phyloP scores from a whole-genome alignment of 2,797 vertebrate genomes.

The Sebastes trivittatus region DNA sequence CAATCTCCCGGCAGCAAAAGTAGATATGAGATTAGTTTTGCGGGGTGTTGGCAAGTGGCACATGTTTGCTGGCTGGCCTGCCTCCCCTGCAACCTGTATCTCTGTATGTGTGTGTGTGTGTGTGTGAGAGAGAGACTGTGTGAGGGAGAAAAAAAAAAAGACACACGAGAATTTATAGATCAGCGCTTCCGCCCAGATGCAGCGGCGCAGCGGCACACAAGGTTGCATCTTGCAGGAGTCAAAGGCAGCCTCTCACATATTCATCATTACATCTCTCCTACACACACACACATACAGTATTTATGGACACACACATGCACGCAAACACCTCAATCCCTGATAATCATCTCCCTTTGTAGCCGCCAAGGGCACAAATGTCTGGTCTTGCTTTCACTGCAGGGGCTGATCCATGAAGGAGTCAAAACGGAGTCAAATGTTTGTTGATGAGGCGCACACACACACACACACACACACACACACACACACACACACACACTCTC shows the following conservation, averaged over 20 bases:
- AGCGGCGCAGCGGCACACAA: constrained; percentile 43
- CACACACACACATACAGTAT: constrained; percentile 16
- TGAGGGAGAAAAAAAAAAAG: not conserved
- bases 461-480: not conserved
- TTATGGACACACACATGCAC: constrained; percentile 11
- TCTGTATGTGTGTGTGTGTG: constrained; percentile 25
- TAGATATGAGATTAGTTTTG: constrained; percentile 71
- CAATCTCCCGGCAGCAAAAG: constrained; percentile 63
- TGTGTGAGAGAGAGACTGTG: constrained; percentile 12
- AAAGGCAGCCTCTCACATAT: constrained; percentile 58
- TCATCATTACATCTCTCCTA: constrained; percentile 55
- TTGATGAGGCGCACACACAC: constrained; percentile 10
- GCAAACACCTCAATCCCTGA: constrained; percentile 34
- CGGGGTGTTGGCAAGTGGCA: constrained; percentile 42
- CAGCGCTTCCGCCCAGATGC: constrained; percentile 38
- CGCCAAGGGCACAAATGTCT: constrained; percentile 62
- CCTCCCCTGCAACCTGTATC: constrained; percentile 28
- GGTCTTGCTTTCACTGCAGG: constrained; percentile 42
- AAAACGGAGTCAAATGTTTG: constrained; percentile 45
- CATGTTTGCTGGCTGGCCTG: constrained; percentile 36
- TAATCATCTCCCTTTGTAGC: constrained; percentile 64
- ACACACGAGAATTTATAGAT: constrained; percentile 65
- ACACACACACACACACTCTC: not conserved
- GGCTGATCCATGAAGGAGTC: constrained; percentile 49
- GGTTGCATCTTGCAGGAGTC: constrained; percentile 55